phyloP scores from a whole-genome alignment of 2,888 invertebrate genomes.

The Idaea biselata region DNA sequence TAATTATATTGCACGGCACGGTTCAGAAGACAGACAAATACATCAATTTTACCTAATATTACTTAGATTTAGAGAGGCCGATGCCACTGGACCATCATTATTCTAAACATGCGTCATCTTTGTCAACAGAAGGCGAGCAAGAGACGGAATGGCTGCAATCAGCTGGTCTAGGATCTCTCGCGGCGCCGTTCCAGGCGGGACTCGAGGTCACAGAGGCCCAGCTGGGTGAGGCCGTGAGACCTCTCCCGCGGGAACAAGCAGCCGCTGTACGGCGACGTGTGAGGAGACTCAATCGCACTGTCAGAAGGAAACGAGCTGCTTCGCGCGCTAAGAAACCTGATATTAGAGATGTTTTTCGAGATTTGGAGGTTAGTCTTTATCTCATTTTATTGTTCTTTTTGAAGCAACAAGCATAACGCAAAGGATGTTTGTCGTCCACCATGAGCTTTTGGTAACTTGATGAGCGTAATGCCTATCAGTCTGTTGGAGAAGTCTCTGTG shows the following conservation, averaged over 20 bases:
- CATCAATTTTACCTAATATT: too few species aligned
- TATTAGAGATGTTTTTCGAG: constrained; percentile 90
- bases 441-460: not conserved
- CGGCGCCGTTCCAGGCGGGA: constrained; percentile 85
- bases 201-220: constrained; percentile 84
- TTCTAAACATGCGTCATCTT: constrained; percentile 22
- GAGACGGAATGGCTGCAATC: constrained; percentile 88
- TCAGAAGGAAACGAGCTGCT: constrained; percentile 81
- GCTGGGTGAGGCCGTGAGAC: constrained; percentile 81
- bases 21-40: too few species aligned
- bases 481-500: too few species aligned
- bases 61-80: too few species aligned
- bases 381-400: not conserved
- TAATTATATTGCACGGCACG: too few species aligned
- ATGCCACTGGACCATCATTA: not conserved
- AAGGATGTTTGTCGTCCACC: not conserved
- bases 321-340: constrained; percentile 86
- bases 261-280: constrained; percentile 88
- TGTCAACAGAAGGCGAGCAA: constrained; percentile 85
- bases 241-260: constrained; percentile 86
- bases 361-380: constrained; percentile 84
- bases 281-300: constrained; percentile 87
- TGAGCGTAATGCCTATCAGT: too few species aligned
- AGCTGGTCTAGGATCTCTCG: constrained; percentile 86
- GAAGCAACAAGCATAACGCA: not conserved